Evolutionary conservation across 2,888 invertebrate genomes (phyloP), one percentile per base, ranked within the genome.

Genomic region (Deroplatys truncata): DNA sequence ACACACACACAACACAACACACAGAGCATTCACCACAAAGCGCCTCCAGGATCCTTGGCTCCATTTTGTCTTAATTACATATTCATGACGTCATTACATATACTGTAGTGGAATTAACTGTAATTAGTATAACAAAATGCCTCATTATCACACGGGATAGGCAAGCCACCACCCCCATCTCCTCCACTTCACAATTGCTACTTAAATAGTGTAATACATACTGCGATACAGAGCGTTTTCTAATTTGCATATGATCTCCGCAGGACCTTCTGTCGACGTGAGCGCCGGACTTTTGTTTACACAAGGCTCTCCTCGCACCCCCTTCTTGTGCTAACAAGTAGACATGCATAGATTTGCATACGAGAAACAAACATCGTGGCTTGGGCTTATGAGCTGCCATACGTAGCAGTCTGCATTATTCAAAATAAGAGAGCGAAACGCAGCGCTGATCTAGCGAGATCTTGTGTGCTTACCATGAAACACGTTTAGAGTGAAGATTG

Each of bases 81-180:
- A 86, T 86, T 86, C 86, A 86, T 86, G 86, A 86, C 72, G 82
- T 82, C 86, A 82, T 82, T 86, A 72, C 82, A 82, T 72, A 72
- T 82, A 86, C 82, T 86, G 31, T 28, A 86, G 29, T 29, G 29
- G 82, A 72, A 86, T 86, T 86, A 86, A 86, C 72, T 86, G 72
- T 86, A 86, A 86, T 86, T 86, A 82, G 86, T 86, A 86, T 82
- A 86, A 82, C 86, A 82, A 86, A 86, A 82, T 31, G 28, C 10
- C 86, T 86, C 72, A 86, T 86, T 86, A 86, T 86, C 86, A 86
- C 82, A 86, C 82, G 31, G 72, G 86, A 86, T 72, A 86, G 29
- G 82, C 29, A 16, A 28, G 82, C 72, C n/a, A 29, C 43, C 43
- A 10, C 43, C 43, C 43, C 56, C 56, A 16, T 72, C 56, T 72